Percentiles rank a stretch among this genome's conserved stretches.
Evolutionary conservation across 2,797 vertebrate genomes (phyloP).

Genomic region (Parotocinclus haroldoi): DNA sequence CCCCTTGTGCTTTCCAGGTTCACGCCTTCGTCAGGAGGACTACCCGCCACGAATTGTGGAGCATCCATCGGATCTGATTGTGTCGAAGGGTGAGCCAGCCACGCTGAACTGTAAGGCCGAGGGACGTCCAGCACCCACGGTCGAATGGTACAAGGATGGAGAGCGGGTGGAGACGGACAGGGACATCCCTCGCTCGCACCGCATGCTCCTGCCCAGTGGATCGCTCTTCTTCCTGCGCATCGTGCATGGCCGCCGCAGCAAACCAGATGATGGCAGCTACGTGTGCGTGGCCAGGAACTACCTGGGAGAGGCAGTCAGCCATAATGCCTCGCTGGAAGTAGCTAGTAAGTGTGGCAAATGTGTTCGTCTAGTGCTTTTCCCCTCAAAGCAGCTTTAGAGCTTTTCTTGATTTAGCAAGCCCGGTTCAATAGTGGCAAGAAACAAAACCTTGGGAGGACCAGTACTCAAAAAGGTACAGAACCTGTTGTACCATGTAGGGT

Average conservation of each 20-base stretch:
- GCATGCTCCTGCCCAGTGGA: constrained; percentile 89
- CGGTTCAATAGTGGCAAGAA: too few relatives aligned
- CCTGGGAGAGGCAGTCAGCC: constrained; percentile 90
- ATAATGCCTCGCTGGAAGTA: constrained; percentile 94
- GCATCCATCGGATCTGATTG: constrained; percentile 91
- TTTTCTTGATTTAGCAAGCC: too few relatives aligned
- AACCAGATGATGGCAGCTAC: constrained; percentile 86
- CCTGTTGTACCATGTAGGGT: too few relatives aligned
- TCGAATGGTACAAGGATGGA: constrained; percentile 93
- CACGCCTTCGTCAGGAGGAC: constrained; percentile 94
- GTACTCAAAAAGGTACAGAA: too few relatives aligned
- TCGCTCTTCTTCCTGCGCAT: constrained; percentile 93
- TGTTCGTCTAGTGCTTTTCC: too few relatives aligned
- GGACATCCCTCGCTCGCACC: constrained; percentile 89
- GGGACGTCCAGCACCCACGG: constrained; percentile 83
- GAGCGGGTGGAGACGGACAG: constrained; percentile 90
- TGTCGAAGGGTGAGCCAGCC: constrained; percentile 92
- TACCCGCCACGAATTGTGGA: constrained; percentile 91
- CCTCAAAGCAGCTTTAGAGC: too few relatives aligned
- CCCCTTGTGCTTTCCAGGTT: constrained; percentile 66
- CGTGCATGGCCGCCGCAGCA: constrained; percentile 84
- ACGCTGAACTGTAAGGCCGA: constrained; percentile 94
- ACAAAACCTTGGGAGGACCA: too few relatives aligned
- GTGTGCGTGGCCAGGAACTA: constrained; percentile 93
- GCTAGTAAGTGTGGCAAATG: constrained; percentile 86